Evolutionary conservation across 2,888 invertebrate genomes (phyloP).

Genomic region (Nemoura dubitans): DNA sequence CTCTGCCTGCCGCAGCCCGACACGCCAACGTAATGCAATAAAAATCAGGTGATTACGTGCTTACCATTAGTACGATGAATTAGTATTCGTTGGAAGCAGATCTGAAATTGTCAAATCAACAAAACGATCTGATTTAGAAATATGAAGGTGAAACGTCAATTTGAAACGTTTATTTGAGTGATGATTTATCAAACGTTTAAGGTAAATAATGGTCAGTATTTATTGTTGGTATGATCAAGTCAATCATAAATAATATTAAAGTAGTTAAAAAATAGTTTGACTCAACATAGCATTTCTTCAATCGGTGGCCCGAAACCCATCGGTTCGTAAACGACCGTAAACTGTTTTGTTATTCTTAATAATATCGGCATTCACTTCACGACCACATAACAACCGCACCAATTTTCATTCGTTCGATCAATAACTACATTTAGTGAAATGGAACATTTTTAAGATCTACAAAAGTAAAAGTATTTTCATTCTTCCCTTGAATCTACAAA

Average conservation of each 20-base stretch:
- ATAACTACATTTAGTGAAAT: not conserved
- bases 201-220: not conserved
- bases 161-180: not conserved
- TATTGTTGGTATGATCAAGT: not conserved
- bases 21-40: not conserved
- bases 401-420: conserved; percentile 4
- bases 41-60: conserved; percentile 7
- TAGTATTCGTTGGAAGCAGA: not conserved
- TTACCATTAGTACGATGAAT: not conserved
- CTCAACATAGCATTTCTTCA: not conserved
- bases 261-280: not conserved
- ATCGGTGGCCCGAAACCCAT: not conserved
- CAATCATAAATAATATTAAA: not conserved
- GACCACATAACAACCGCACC: not conserved
- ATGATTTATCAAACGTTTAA: not conserved
- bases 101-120: not conserved
- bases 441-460: not conserved
- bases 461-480: not conserved
- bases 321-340: not conserved
- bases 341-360: not conserved
- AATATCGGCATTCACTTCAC: not conserved
- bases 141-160: not conserved
- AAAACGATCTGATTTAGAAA: not conserved
- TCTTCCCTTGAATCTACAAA: not conserved
- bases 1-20: conserved; percentile 5